These are phyloP conservation scores for Trichoplusia ni DNA, from an alignment of 1,140 invertebrate species.

Conservation along the genomic window DNA sequence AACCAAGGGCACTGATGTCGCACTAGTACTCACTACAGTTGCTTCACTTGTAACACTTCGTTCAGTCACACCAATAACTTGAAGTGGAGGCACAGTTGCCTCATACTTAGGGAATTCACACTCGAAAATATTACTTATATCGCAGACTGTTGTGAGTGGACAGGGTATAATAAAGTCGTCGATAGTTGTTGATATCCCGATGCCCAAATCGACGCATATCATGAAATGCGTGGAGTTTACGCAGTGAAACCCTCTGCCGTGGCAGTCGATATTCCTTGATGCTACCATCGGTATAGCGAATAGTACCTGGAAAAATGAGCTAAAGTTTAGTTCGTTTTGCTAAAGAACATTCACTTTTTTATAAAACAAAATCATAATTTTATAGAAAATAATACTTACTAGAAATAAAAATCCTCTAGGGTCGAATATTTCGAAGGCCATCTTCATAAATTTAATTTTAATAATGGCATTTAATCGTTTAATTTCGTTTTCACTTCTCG, in stretches of 20 bases:
- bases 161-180: slow-evolving; percentile 67
- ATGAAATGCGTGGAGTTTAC: slow-evolving; percentile 75
- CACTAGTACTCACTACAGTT: slow-evolving; percentile 6
- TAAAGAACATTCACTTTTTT: not conserved
- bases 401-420: slow-evolving; percentile 45
- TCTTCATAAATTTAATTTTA: slow-evolving; percentile 38
- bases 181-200: slow-evolving; percentile 63
- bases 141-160: slow-evolving; percentile 61
- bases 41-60: slow-evolving; percentile 13
- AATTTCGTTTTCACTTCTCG: slow-evolving; percentile 39
- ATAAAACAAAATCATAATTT: not conserved
- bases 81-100: not conserved
- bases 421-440: slow-evolving; percentile 53
- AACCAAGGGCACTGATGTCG: not conserved
- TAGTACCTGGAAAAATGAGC: slow-evolving; percentile 49
- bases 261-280: slow-evolving; percentile 62
- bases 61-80: slow-evolving; percentile 5
- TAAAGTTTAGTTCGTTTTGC: not conserved
- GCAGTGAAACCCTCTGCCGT: slow-evolving; percentile 74
- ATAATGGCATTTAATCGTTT: slow-evolving; percentile 34
- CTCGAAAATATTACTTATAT: slow-evolving; percentile 60
- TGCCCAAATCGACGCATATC: slow-evolving; percentile 76
- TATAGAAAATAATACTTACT: slow-evolving; percentile 50
- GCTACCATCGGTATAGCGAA: slow-evolving; percentile 36
- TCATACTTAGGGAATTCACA: slow-evolving; percentile 58